Evolutionary conservation across 2,888 invertebrate species (phyloP), one percentile per base, ranked within the genome.

Genomic region (Tenthredo notha): DNA sequence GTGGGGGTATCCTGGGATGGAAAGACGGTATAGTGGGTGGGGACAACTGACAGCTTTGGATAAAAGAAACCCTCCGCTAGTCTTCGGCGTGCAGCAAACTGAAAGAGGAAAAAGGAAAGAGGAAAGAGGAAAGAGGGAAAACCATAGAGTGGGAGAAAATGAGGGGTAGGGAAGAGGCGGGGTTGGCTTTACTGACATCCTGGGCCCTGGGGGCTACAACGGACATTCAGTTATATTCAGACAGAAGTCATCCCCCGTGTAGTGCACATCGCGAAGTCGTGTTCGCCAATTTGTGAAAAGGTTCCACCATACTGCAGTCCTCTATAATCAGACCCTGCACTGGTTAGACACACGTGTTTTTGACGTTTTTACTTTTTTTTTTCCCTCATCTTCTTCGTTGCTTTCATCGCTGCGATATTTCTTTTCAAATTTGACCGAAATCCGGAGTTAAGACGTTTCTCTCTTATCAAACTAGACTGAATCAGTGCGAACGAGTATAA

Each of bases 1-100:
- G 80, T 58, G 80, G 80, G 80, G 80, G 80, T 61, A 80, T 61
- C 80, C 80, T 58, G 58, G 61, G 58, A 40, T 61, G 50, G 77
- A 75, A 29, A 75, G 50, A 37, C 54, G 29, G 37, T 74, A 29
- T 74, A 86, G 88, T 88, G 87, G 90, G 89, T 89, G 90, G 89
- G 87, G 87, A 89, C 87, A 85, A 87, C 89, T 87, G 90, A 89
- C 87, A 88, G 88, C 85, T 85, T 54, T 33, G 84, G 85, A 87
- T 87, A 87, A 90, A 90, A 89, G 89, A 90, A 90, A 89, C 88
- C 86, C 85, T 87, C 87, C 84, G 87, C 80, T 67, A 75, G 54
- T 15, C 9, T 40, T 75, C 77, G 40, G 78, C 65, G 85, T 75
- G 37, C 33, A 74, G 74, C 33, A 75, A 85, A 21, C 37, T n/a